A percentile compares a stretch with the other conserved stretches of the same genome.
Evolutionary conservation across 2,113 vertebrate species (phyloP).

Genomic region (Caranx ignobilis): DNA sequence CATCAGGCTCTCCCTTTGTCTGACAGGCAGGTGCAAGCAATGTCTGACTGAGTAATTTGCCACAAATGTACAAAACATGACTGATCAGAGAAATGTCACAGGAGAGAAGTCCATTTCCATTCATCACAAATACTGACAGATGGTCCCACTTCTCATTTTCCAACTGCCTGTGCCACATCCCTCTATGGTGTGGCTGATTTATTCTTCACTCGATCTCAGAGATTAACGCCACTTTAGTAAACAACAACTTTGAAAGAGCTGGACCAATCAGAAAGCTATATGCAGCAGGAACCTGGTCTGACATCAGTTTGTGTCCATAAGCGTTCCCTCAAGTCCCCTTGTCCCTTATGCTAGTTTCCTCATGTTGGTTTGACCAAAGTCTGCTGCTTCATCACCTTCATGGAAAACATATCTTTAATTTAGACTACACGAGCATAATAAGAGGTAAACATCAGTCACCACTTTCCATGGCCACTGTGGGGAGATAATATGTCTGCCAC

Average conservation of each 20-base stretch:
- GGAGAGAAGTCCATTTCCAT: slow-evolving; percentile 62
- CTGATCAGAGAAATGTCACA: slow-evolving; percentile 78
- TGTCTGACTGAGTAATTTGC: slow-evolving; percentile 86
- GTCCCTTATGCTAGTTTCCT: too few relatives aligned
- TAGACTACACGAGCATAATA: not conserved
- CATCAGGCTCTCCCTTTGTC: slow-evolving; percentile 71
- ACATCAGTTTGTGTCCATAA: too few relatives aligned
- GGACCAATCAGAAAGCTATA: not conserved
- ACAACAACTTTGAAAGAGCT: slow-evolving; percentile 27
- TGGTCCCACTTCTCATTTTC: slow-evolving; percentile 62
- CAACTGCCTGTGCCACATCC: slow-evolving; percentile 40
- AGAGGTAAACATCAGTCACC: not conserved
- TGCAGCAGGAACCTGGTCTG: not conserved
- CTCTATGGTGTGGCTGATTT: slow-evolving; percentile 54
- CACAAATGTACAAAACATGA: slow-evolving; percentile 76
- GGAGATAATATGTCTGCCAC: slow-evolving; percentile 14
- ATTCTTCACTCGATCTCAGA: slow-evolving; percentile 37
- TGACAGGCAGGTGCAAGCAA: slow-evolving; percentile 68
- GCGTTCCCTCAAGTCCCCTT: too few relatives aligned
- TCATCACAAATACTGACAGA: slow-evolving; percentile 69
- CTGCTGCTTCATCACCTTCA: not conserved
- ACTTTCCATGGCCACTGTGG: not conserved
- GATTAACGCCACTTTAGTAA: slow-evolving; percentile 34
- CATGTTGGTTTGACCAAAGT: not conserved
- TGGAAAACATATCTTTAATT: not conserved